These are phyloP conservation scores for Terrapene triunguis DNA, from an alignment of 2,113 vertebrate genomes.

Conservation along the genomic window DNA sequence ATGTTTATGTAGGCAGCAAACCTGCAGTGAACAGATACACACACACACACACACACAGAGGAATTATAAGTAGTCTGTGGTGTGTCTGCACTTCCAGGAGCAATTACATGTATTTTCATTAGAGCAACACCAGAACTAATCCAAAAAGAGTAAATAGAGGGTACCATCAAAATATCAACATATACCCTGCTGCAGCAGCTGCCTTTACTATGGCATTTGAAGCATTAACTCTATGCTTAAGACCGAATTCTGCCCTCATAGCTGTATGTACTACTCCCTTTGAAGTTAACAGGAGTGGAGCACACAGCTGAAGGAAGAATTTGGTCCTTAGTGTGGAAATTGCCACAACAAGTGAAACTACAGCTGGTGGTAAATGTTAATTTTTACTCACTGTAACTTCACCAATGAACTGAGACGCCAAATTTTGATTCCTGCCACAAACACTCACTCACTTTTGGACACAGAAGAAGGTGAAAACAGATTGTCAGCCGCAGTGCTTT, in stretches of 20 bases:
- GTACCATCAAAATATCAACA: not conserved
- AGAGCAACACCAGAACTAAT: not conserved
- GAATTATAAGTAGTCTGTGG: not conserved
- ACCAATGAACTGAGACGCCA: not conserved
- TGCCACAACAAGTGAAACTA: not conserved
- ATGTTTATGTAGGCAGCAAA: not conserved
- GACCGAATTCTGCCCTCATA: not conserved
- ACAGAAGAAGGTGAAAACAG: not conserved
- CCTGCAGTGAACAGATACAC: not conserved
- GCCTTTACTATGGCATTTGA: not conserved
- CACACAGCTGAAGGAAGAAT: not conserved
- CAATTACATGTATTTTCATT: not conserved
- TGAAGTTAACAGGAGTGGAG: not conserved
- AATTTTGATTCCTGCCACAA: not conserved
- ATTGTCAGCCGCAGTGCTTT: not conserved
- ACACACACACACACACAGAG: too few relatives aligned
- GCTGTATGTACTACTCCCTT: not conserved
- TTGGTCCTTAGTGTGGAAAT: not conserved
- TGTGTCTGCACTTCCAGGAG: not conserved
- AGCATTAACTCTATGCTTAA: too few relatives aligned
- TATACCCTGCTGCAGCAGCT: not conserved
- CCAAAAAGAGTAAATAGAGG: not conserved
- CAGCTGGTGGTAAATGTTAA: not conserved
- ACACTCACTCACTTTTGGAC: not conserved
- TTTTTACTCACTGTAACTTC: not conserved